These are phyloP conservation scores for Steinernema carpocapsae DNA, from an alignment of 2,888 invertebrate genomes.

Conservation along the genomic window DNA sequence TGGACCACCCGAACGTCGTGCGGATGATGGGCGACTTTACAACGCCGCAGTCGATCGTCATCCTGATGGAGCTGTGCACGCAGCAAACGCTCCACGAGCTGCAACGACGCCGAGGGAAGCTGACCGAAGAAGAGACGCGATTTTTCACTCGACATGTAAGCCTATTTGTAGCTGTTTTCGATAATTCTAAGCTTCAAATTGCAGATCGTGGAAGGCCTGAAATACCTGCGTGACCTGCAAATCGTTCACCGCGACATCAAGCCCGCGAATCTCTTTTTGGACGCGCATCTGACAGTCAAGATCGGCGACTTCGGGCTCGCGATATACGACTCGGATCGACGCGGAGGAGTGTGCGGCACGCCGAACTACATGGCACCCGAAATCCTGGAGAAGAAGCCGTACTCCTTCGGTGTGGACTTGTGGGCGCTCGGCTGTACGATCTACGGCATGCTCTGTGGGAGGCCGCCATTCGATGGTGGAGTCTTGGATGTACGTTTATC, in stretches of 20 bases:
- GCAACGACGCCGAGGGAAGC: constrained; percentile 72
- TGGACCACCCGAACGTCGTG: constrained; percentile 4
- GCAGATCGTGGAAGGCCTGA: constrained; percentile 8
- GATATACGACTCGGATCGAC: constrained; percentile 67
- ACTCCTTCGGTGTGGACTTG: constrained; percentile 71
- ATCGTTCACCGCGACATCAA: constrained; percentile 74
- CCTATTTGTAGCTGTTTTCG: background rate
- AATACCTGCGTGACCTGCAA: background rate
- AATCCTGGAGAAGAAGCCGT: constrained; percentile 72
- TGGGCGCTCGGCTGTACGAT: constrained; percentile 74
- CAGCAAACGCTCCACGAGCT: constrained; percentile 72
- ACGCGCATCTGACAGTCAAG: constrained; percentile 74
- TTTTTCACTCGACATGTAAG: constrained; percentile 74
- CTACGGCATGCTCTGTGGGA: constrained; percentile 74
- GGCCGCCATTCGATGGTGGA: constrained; percentile 75
- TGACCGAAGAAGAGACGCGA: constrained; percentile 75
- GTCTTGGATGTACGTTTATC: background rate
- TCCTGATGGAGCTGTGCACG: constrained; percentile 1
- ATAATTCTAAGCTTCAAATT: background rate
- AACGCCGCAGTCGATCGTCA: background rate
- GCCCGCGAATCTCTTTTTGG: constrained; percentile 75
- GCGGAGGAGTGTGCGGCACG: constrained; percentile 72
- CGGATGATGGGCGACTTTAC: background rate
- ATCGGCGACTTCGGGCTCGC: constrained; percentile 76
- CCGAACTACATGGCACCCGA: constrained; percentile 76